Evolutionary conservation across 1,140 invertebrate genomes (phyloP), one percentile per base, ranked within the genome.

Genomic region (Megalopta genalis): DNA sequence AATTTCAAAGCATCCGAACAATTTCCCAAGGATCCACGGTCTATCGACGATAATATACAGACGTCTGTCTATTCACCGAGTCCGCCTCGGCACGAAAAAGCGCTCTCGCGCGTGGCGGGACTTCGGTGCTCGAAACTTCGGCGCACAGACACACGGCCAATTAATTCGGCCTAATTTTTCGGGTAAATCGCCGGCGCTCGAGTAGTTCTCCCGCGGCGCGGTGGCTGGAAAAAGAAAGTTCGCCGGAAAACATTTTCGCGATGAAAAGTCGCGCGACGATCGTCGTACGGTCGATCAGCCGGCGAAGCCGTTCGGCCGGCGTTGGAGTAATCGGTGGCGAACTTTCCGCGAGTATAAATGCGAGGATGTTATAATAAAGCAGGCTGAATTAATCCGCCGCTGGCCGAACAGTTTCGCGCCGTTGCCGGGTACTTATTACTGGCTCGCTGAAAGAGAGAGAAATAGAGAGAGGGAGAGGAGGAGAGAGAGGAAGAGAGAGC

Each of bases 361-460:
- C 54, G 83, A 37, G 70, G 59, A 72, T 59, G 70, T 62, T 57
- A 74, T 77, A 82, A 82, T 85, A 85, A 85, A 85, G 76, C 84
- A 39, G 66, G 66, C 83, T 71, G 83, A 85, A 85, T 85, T 82
- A 85, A 85, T 85, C 74, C 74, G 60, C 69, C 84, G 70, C 49
- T 65, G 57, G 52, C 59, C 67, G 76, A 54, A 71, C 46, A 71
- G 76, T 77, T 77, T 77, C 76, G 67, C 68, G 8, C 76, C 65
- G 68, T 70, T 59, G 52, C 60, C 60, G 67, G 9, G 32, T 72
- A 78, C 68, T 78, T 65, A 57, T 72, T 78, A 64, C 54, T 49
- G n/a, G n/a, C n/a, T n/a, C n/a, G n/a, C n/a, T 8, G 27, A 3
- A n/a, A 4, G 10, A 8, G 4, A 42, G 57, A 12, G 42, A 62